Base-by-base conservation (phyloP, 2,113 vertebrate genomes). In the Crypturellus undulatus region DNA sequence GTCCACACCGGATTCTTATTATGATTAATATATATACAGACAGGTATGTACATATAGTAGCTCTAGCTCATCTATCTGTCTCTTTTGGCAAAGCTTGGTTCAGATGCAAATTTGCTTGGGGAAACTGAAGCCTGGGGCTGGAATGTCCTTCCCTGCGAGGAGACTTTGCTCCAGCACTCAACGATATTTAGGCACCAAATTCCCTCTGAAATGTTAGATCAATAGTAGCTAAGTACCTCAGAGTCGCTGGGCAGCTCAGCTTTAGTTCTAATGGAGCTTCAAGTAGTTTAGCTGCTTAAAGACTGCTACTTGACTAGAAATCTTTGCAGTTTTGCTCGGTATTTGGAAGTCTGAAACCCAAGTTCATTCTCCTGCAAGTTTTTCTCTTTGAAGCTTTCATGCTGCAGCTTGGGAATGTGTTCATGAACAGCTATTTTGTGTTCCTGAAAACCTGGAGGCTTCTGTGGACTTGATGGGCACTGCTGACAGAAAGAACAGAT, bases 11-110 rank as follows among this genome's bases (percentile, higher is more conserved):
- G 86, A 92, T 81, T 60, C 88, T 97, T 96, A 96, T 96, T 97
- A 96, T 97, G 93, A 97, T 96, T 95, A 94, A 97, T 96, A 82
- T 91, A 80, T 63, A 68, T 67, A 84, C 67, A 94, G 89, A 70
- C 84, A 68, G 94, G 65, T 96, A 79, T 93, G 94, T 96, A 94
- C 90, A 93, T 93, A 87, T 0, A 92, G 82, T 85, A 95, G 85
- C 87, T 88, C 45, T 54, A 92, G 52, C 42, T 73, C 88, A 64
- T 96, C 82, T 69, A 4, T 91, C n/a, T 80, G 51, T 90, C 69
- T 89, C 75, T 96, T 94, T 80, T 96, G 93, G 68, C 54, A 5
- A 4, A 82, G 38, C 67, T 43, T 45, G 36, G 77, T 90, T 96
- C 65, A 78, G 34, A 78, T 71, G 90, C 72, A 78, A 68, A 84